Evolutionary conservation across 1,140 invertebrate species (phyloP).

Genomic region (Sarcophaga bullata): DNA sequence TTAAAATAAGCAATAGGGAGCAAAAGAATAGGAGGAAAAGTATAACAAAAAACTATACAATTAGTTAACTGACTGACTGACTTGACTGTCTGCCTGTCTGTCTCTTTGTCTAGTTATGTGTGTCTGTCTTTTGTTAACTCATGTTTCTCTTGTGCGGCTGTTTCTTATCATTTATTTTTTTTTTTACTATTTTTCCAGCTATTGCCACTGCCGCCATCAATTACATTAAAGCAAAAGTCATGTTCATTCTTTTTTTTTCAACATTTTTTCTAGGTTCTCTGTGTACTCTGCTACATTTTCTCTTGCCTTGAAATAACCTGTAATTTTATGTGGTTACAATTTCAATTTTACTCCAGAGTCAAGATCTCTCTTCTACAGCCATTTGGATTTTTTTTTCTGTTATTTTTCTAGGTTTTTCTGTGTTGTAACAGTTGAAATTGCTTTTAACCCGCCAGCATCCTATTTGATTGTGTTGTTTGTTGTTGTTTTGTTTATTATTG

Average conservation of each 20-base stretch:
- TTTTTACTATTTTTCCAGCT: not conserved
- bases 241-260: slow-evolving; percentile 1
- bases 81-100: not conserved
- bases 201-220: not conserved
- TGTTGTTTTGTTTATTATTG: not conserved
- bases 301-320: slow-evolving; percentile 15
- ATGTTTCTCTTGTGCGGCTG: slow-evolving; percentile 3
- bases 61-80: slow-evolving; percentile 5
- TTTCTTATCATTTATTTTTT: slow-evolving; percentile 25
- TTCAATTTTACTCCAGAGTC: slow-evolving; percentile 33
- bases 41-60: slow-evolving; percentile 23
- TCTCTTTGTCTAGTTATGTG: not conserved
- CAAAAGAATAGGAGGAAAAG: not conserved
- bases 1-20: no score
- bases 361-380: not conserved
- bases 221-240: slow-evolving; percentile 19
- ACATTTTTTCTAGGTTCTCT: slow-evolving; percentile 18
- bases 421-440: slow-evolving; percentile 6
- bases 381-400: not conserved
- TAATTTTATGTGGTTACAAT: slow-evolving; percentile 36
- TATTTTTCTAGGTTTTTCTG: not conserved
- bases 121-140: slow-evolving; percentile 24
- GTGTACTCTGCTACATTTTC: not conserved
- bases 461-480: not conserved
- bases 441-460: slow-evolving; percentile 31